Base-by-base conservation (phyloP, 2,113 vertebrate species). In the Arvicanthis niloticus region DNA sequence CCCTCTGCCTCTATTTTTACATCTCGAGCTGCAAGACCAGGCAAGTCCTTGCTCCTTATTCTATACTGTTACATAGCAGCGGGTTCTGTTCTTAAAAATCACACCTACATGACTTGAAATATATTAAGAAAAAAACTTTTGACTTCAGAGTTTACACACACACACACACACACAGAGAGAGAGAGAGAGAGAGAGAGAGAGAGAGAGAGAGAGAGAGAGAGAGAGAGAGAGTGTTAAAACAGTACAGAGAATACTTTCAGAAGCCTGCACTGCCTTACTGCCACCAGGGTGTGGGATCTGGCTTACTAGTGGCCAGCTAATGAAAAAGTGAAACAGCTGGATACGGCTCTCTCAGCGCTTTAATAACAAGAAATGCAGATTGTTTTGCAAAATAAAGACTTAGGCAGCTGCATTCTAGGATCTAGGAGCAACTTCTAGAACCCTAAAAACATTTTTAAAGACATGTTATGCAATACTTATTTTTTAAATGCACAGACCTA, bases 351-450 rank as follows among this genome's bases (percentile, higher is more conserved):
- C 76, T 68, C 62, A n/a, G 31, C 73, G 92, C 84, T 93, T 92
- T 77, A 53, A 73, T 70, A 93, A 13, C 65, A 87, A 91, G 84
- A 62, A 65, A 9, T 77, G 42, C 58, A 82, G 81, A 70, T 93
- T 93, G 82, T 67, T 91, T 89, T 95, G 42, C 48, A 67, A n/a
- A 89, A 42, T 51, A 89, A 80, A 88, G 89, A 4, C 16, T 15
- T 76, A 56, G 53, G 88, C 40, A 93, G 93, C 62, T 40, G 22
- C 88, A 89, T 91, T 93, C 48, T 93, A 51, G n/a, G 94, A 70
- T 93, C 48, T 93, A 51, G n/a, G 94, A 70, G 70, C 48, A 86
- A 51, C 86, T 73, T 94, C 60, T 77, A 82, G 60, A 82, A 60
- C 86, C 65, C 60, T 84, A 96, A 91, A n/a, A 70, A 15, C 48